A percentile compares a stretch with the other conserved stretches of the same genome.
Conservation (phyloP, 2,888 invertebrate species). For the Melolontha melolontha region DNA sequence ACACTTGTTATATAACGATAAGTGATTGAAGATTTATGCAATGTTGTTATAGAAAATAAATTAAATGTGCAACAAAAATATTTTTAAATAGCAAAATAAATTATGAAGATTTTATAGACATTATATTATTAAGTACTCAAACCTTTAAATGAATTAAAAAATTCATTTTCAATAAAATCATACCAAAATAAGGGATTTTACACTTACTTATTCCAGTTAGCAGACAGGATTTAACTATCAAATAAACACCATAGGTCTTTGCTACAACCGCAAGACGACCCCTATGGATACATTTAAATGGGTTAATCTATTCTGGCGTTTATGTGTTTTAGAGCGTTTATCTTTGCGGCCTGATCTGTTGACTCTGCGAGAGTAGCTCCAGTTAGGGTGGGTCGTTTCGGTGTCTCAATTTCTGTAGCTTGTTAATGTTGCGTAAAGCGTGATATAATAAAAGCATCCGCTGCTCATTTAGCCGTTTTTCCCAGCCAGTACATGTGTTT, state of each 20-base stretch:
- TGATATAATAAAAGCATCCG: constrained; percentile 33
- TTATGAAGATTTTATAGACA: no score
- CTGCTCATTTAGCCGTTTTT: constrained; percentile 8
- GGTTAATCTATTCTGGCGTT: constrained; percentile 33
- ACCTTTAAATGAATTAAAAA: no score
- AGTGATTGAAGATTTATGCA: no score
- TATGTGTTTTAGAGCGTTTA: constrained; percentile 31
- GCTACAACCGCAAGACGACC: constrained; percentile 11
- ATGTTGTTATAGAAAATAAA: no score
- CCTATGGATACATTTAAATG: constrained; percentile 20
- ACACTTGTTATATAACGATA: no score
- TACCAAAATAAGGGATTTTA: not conserved
- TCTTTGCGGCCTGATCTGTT: constrained; percentile 28
- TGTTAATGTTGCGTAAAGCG: constrained; percentile 34
- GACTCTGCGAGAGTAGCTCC: constrained; percentile 14
- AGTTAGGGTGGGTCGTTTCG: not conserved
- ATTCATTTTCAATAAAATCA: no score
- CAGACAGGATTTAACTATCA: no score
- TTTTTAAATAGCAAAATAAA: no score
- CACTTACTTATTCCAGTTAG: not conserved
- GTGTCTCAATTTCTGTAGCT: constrained; percentile 28
- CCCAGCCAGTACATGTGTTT: constrained; percentile 1
- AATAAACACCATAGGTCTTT: no score
- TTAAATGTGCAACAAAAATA: no score
- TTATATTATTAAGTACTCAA: no score